Evolutionary conservation across 1,140 invertebrate genomes (phyloP).

Genomic region (Apis dorsata): DNA sequence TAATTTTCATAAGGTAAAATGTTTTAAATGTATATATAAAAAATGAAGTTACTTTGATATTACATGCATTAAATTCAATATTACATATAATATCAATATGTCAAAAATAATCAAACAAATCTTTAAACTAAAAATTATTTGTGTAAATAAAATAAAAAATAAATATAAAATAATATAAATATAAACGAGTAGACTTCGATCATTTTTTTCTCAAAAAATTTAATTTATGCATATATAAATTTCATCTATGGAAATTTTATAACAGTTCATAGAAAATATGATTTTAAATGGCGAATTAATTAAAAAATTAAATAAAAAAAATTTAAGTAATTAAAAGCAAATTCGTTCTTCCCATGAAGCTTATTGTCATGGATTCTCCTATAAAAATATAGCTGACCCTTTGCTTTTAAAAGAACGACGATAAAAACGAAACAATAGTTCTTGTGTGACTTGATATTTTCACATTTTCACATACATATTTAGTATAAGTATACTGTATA

Average conservation of each 20-base stretch:
- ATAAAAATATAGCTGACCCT: slow-evolving; percentile 2
- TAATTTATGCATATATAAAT: not conserved
- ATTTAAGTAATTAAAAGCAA: not conserved
- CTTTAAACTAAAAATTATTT: not conserved
- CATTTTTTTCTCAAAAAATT: not conserved
- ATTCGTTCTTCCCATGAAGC: slow-evolving; percentile 8
- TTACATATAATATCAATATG: too few relatives aligned
- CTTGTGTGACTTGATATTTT: not conserved
- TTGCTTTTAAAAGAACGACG: not conserved
- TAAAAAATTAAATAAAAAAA: too few relatives aligned
- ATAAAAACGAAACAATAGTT: slow-evolving; percentile 8
- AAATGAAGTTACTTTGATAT: not conserved
- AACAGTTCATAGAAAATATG: slow-evolving; percentile 28
- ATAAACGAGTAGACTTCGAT: too few relatives aligned
- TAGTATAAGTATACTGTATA: not conserved
- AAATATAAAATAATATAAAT: too few relatives aligned
- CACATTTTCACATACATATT: not conserved
- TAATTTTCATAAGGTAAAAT: slow-evolving; percentile 3
- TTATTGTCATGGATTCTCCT: not conserved
- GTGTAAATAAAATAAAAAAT: too few relatives aligned
- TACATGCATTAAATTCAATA: not conserved
- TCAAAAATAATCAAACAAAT: not conserved
- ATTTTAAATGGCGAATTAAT: slow-evolving; percentile 14
- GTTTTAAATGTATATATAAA: not conserved
- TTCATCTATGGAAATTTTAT: not conserved